Conservation (phyloP, 2,113 vertebrate species). For the Morphnarchus princeps region DNA sequence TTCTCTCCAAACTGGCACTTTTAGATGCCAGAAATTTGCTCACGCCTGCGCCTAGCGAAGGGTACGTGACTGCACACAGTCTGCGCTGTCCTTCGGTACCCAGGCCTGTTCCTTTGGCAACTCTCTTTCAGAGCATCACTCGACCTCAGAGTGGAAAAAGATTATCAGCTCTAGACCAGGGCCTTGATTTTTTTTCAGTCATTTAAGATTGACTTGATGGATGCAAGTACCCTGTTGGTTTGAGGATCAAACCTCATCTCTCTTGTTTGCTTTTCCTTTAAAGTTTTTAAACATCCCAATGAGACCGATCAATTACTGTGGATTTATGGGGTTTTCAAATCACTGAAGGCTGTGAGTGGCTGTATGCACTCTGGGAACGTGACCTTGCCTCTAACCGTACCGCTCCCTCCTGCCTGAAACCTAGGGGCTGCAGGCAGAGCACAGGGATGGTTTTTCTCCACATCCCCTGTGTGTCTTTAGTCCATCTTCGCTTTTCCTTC, state of each 20-base stretch:
- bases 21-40: neutral
- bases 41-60: neutral
- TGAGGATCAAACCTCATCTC: neutral
- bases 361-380: rapidly evolving
- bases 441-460: neutral
- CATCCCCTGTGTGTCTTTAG: neutral
- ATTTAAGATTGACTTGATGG: neutral
- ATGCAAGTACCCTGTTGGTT: neutral
- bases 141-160: neutral
- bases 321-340: neutral
- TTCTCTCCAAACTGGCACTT: neutral
- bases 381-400: neutral
- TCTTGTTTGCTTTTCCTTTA: neutral
- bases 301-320: neutral
- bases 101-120: neutral
- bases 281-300: neutral
- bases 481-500: neutral
- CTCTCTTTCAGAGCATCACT: neutral
- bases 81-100: neutral
- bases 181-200: neutral
- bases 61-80: rapidly evolving
- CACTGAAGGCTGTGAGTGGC: rapidly evolving
- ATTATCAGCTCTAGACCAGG: neutral
- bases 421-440: neutral
- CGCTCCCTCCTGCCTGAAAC: neutral